These are phyloP conservation scores for Siphamia tubifer DNA, from an alignment of 2,113 vertebrate genomes.

Conservation along the genomic window DNA sequence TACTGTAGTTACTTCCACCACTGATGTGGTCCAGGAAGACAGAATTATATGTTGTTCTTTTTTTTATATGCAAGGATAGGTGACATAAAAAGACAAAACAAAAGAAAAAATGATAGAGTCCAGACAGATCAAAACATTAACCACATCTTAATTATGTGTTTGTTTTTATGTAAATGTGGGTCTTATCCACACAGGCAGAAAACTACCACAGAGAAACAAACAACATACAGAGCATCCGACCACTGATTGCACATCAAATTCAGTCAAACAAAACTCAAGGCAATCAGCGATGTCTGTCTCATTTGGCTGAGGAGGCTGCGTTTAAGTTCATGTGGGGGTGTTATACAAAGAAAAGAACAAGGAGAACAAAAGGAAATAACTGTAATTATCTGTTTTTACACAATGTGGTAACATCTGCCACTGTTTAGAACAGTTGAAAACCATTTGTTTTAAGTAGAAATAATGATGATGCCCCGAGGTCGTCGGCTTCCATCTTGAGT, in stretches of 20 bases:
- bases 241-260: slow-evolving; percentile 9
- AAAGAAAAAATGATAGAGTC: not conserved
- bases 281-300: slow-evolving; percentile 17
- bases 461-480: slow-evolving; percentile 28
- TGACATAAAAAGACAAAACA: not conserved
- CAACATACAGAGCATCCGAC: not conserved
- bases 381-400: slow-evolving; percentile 46
- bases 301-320: not conserved
- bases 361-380: not conserved
- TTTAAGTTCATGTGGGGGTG: slow-evolving; percentile 8
- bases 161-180: not conserved
- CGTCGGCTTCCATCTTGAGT: slow-evolving; percentile 23
- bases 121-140: not conserved
- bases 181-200: not conserved
- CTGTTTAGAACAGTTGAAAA: not conserved
- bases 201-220: not conserved
- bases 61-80: not conserved
- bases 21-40: too few relatives aligned
- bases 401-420: slow-evolving; percentile 39
- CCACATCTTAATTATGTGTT: slow-evolving; percentile 4
- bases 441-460: slow-evolving; percentile 37
- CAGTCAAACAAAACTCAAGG: slow-evolving; percentile 6
- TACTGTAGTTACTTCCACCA: too few relatives aligned
- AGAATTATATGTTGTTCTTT: not conserved
- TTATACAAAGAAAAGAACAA: not conserved